A percentile compares a stretch with the other conserved stretches of the same genome.
Conservation (phyloP, 2,113 vertebrate species). For the Scophthalmus maximus region DNA sequence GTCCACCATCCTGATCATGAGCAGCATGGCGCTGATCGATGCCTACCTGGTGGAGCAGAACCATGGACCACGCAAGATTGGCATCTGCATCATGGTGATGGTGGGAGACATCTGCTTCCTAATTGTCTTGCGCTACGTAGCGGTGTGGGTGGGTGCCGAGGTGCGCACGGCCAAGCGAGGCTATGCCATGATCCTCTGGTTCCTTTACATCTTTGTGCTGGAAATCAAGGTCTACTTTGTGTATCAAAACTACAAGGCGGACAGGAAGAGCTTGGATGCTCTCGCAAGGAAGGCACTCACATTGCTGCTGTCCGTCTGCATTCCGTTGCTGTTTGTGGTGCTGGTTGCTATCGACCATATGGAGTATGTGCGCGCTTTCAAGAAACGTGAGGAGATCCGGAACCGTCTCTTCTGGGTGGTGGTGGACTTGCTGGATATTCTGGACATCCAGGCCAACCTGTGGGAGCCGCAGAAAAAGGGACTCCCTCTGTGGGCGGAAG, state of each 20-base stretch:
- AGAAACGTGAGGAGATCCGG: constrained; percentile 84
- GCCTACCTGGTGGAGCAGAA: constrained; percentile 86
- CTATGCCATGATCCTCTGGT: constrained; percentile 88
- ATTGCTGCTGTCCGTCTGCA: constrained; percentile 80
- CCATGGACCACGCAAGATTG: constrained; percentile 84
- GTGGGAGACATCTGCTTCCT: constrained; percentile 86
- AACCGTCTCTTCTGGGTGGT: constrained; percentile 87
- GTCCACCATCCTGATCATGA: constrained; percentile 84
- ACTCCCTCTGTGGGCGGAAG: constrained; percentile 84
- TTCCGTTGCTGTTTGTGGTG: constrained; percentile 81
- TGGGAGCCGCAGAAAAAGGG: constrained; percentile 87
- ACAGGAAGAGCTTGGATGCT: constrained; percentile 83
- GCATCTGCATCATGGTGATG: constrained; percentile 86
- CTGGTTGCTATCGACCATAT: constrained; percentile 85
- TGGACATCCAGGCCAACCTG: constrained; percentile 86
- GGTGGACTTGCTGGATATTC: constrained; percentile 83
- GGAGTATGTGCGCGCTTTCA: constrained; percentile 85
- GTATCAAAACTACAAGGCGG: constrained; percentile 87
- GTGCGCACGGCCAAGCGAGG: constrained; percentile 84
- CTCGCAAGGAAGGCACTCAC: constrained; percentile 83
- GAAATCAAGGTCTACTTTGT: constrained; percentile 88
- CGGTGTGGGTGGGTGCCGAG: constrained; percentile 85
- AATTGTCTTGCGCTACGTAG: constrained; percentile 83
- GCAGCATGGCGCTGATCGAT: constrained; percentile 86
- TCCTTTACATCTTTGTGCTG: constrained; percentile 86